A percentile compares a stretch with the other conserved stretches of the same genome.
Evolutionary conservation across 1,140 invertebrate species (phyloP).

Genomic region (Brachionus calyciflorus): DNA sequence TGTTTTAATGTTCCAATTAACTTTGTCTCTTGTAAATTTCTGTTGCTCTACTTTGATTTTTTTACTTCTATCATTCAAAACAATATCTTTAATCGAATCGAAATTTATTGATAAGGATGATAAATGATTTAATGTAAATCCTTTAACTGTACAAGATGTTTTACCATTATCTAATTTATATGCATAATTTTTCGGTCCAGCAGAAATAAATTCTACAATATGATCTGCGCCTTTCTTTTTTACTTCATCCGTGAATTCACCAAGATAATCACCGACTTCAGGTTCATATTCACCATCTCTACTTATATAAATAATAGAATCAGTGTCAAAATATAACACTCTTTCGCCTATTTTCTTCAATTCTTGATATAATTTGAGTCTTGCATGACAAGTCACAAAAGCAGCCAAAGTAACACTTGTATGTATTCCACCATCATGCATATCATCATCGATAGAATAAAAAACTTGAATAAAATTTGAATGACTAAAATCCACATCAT

Average conservation of each 20-base stretch:
- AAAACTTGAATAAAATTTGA: conserved; percentile 47
- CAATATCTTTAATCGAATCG: too few relatives aligned
- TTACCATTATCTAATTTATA: too few relatives aligned
- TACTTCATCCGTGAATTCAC: conserved; percentile 53
- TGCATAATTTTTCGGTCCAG: too few relatives aligned
- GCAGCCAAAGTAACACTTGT: conserved; percentile 56
- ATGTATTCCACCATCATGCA: not conserved
- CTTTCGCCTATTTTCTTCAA: conserved; percentile 53
- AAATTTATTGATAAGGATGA: too few relatives aligned
- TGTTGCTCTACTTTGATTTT: too few relatives aligned
- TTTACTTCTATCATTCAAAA: too few relatives aligned
- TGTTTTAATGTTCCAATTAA: too few relatives aligned
- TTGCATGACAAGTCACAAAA: conserved; percentile 57
- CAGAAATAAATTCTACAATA: too few relatives aligned
- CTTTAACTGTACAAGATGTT: too few relatives aligned
- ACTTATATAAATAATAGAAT: conserved; percentile 53
- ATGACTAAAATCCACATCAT: conserved; percentile 48
- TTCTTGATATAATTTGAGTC: conserved; percentile 57
- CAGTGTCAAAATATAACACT: conserved; percentile 60
- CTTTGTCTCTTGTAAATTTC: too few relatives aligned
- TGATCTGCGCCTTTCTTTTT: too few relatives aligned
- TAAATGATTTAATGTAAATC: too few relatives aligned
- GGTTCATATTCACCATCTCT: conserved; percentile 48
- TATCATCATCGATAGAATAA: conserved; percentile 24
- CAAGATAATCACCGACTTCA: conserved; percentile 51